Base-by-base conservation (phyloP, 2,113 vertebrate genomes). In the human region DNA sequence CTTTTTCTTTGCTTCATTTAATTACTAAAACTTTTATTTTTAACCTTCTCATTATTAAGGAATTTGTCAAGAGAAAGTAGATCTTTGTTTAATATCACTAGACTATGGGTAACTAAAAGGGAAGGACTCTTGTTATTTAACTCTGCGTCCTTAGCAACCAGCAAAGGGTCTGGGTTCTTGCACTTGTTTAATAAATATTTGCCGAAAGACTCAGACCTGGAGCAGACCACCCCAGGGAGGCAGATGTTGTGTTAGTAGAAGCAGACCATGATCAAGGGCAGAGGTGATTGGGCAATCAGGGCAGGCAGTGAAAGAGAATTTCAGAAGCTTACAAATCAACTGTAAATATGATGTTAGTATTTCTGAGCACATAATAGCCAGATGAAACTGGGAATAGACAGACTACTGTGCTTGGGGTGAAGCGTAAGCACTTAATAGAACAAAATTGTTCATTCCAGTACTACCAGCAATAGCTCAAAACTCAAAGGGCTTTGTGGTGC, bases 111-210 rank as follows among this genome's bases (percentile, higher is more conserved):
- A 66, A 90, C 27, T 52, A 43, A 80, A 73, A 38, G 43, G 30
- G 4, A 64, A 12, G 27, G 40, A 35, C 59, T 70, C 17, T 30
- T 83, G 52, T 86, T 97, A 94, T 96, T 96, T 83, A 97, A 75
- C 57, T 68, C 76, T 76, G 79, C 13, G 0, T 92, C 79, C 92
- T 92, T 97, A 97, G 97, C 86, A 97, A 97, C 89, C 52, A 96
- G 48, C 18, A 48, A 20, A 73, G 64, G 35, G 12, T 30, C 76
- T 93, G 87, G 57, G 55, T 81, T 90, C 68, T 97, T 94, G 75
- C 75, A 92, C 45, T 87, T 96, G 75, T 57, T 93, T 78, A 89
- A 83, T 96, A 98, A 97, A 97, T 96, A 98, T 95, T 97, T 97
- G 96, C 75, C 59, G 35, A 94, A 88, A 96, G 95, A 98, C 38